phyloP scores from a whole-genome alignment of 2,113 vertebrate species.

The Xyrauchen texanus region DNA sequence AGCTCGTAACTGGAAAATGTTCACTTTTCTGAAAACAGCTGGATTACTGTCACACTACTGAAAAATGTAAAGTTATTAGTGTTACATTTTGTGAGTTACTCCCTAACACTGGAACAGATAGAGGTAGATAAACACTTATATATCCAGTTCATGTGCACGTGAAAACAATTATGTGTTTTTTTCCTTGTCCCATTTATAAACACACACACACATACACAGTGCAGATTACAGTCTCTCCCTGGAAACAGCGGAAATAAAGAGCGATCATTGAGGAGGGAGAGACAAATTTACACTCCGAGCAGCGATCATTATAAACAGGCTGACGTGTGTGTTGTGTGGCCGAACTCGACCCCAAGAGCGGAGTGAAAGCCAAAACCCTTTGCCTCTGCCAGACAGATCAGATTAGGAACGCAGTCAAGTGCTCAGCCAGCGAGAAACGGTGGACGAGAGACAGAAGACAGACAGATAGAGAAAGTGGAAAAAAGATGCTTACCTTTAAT shows the following conservation, averaged over 20 bases:
- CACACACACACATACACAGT: too few relatives aligned
- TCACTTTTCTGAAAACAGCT: too few relatives aligned
- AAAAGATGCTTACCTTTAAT: neutral
- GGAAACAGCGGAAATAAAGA: conserved; percentile 51
- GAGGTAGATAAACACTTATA: too few relatives aligned
- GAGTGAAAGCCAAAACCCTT: conserved; percentile 44
- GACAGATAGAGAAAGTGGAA: neutral
- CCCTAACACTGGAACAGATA: too few relatives aligned
- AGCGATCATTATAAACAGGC: conserved; percentile 56
- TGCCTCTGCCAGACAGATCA: conserved; percentile 45
- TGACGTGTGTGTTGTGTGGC: conserved; percentile 32
- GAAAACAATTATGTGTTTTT: too few relatives aligned
- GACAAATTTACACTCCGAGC: conserved; percentile 55
- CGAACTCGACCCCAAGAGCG: conserved; percentile 49
- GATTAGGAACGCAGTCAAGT: conserved; percentile 44
- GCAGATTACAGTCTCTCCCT: conserved; percentile 46
- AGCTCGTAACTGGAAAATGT: too few relatives aligned
- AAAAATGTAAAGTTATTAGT: too few relatives aligned
- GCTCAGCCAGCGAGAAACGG: neutral
- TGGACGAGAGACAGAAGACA: conserved; percentile 29
- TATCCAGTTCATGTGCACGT: too few relatives aligned
- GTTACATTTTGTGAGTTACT: too few relatives aligned
- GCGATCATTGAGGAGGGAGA: conserved; percentile 54
- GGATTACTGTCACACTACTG: too few relatives aligned
- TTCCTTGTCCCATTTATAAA: too few relatives aligned